Evolutionary conservation across 2,797 vertebrate species (phyloP), one percentile per base, ranked within the genome.

Genomic region (Fistularia tabacaria): DNA sequence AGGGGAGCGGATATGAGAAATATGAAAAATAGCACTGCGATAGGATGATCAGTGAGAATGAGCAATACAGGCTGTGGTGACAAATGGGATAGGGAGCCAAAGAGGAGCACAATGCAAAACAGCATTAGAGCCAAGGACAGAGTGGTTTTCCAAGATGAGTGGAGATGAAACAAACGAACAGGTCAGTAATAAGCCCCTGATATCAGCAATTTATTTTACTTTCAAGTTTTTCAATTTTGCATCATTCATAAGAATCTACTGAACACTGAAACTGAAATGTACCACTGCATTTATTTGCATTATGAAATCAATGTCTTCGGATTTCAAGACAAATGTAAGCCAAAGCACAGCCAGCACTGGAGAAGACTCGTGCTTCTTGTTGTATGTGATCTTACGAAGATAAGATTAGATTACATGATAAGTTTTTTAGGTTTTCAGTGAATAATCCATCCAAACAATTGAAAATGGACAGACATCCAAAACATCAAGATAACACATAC

Each of bases 1-100:
- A 90, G 86, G 82, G 37, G 57, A 83, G 80, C 84, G 88, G 88
- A 90, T 89, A 90, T 89, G 87, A 90, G 86, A 90, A 89, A 89
- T 90, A 87, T 89, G 87, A 88, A 87, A 88, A 89, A 87, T 88
- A 86, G 86, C 79, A 52, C 72, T 74, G 83, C 83, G 85, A 88
- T 87, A 86, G 81, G 83, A 87, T 87, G 87, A 88, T 88, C 85
- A 87, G 83, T 76, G 81, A 79, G 85, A 88, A 85, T 83, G 83
- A 89, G 85, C 79, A 84, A 77, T 73, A 76, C 74, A 15, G 67
- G 73, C 77, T 48, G 80, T 51, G 2, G 78, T 88, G 87, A 88
- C 85, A 86, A 88, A 89, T 87, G 86, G 84, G 81, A 88, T 78
- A 74, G 69, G 79, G 80, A 86, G 80, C 74, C 77, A 83, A 75